phyloP scores from a whole-genome alignment of 2,888 invertebrate species.

The Epistrophella euchroma region DNA sequence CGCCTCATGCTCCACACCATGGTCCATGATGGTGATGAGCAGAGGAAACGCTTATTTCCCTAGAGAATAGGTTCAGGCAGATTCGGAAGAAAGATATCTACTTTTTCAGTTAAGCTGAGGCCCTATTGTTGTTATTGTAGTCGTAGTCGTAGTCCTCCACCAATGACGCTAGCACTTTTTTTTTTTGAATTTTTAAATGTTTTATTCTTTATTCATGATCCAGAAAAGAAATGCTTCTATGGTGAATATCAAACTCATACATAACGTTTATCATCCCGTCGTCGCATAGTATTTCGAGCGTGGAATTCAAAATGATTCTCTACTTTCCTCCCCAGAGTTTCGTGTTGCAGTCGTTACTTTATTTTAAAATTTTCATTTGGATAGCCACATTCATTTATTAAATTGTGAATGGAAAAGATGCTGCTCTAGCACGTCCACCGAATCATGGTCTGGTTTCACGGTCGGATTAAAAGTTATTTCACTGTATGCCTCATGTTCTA shows the following conservation, averaged over 20 bases:
- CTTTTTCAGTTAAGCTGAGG: slow-evolving; percentile 24
- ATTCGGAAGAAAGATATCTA: slow-evolving; percentile 2
- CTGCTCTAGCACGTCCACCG: slow-evolving; percentile 35
- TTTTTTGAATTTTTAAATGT: slow-evolving; percentile 2
- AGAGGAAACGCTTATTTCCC: slow-evolving; percentile 16
- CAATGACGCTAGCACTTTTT: slow-evolving; percentile 14
- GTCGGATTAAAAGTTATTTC: slow-evolving; percentile 33
- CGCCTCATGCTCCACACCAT: not conserved
- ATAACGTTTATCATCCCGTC: slow-evolving; percentile 37
- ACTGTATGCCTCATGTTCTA: slow-evolving; percentile 4
- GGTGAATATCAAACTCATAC: slow-evolving; percentile 37
- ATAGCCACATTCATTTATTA: slow-evolving; percentile 42
- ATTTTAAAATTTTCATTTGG: slow-evolving; percentile 17
- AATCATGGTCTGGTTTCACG: slow-evolving; percentile 37
- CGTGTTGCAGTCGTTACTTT: slow-evolving; percentile 40
- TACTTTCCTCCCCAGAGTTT: slow-evolving; percentile 37
- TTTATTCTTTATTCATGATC: slow-evolving; percentile 22
- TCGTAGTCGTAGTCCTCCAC: no score
- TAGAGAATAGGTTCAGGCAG: slow-evolving; percentile 3
- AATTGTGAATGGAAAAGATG: slow-evolving; percentile 33
- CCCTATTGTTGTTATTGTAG: slow-evolving; percentile 24
- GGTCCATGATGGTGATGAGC: not conserved
- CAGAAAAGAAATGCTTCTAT: slow-evolving; percentile 9
- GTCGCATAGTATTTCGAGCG: slow-evolving; percentile 38
- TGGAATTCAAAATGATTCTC: slow-evolving; percentile 45